Percentiles rank a stretch among this genome's conserved stretches.
These are phyloP conservation scores for Crematogaster levior DNA, from an alignment of 2,888 invertebrate species.

Conservation along the genomic window DNA sequence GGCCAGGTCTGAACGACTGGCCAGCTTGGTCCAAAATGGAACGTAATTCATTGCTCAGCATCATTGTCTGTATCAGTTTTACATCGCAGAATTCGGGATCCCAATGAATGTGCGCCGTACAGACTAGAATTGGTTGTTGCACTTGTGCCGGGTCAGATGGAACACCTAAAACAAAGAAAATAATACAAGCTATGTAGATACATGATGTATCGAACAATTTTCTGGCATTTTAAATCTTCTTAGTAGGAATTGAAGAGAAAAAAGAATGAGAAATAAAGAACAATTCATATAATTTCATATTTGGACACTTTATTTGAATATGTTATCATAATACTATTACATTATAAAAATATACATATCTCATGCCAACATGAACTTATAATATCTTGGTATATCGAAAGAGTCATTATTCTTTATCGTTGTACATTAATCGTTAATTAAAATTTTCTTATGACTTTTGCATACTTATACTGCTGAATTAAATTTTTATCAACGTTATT, in stretches of 20 bases:
- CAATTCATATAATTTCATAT: background rate
- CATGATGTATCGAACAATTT: background rate
- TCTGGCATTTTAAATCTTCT: background rate
- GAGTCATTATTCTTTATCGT: background rate
- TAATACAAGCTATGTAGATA: background rate
- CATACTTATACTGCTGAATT: background rate
- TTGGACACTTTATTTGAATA: background rate
- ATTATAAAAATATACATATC: slow-evolving; percentile 1
- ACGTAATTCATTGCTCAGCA: slow-evolving; percentile 97
- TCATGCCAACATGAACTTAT: background rate
- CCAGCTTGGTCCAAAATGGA: slow-evolving; percentile 95
- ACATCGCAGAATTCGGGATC: slow-evolving; percentile 99
- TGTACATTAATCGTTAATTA: background rate
- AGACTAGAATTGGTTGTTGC: slow-evolving; percentile 95
- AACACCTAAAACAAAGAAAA: slow-evolving; percentile 86
- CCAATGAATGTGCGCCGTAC: slow-evolving; percentile 99
- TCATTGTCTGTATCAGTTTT: slow-evolving; percentile 99
- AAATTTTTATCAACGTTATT: background rate
- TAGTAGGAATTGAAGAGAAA: background rate
- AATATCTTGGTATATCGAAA: background rate
- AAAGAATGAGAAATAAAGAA: background rate
- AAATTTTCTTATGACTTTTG: background rate
- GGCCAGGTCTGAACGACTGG: slow-evolving; percentile 91
- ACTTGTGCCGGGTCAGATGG: slow-evolving; percentile 92
- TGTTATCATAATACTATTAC: background rate